phyloP scores from a whole-genome alignment of 2,113 vertebrate genomes.

The Ctenodactylus gundi region DNA sequence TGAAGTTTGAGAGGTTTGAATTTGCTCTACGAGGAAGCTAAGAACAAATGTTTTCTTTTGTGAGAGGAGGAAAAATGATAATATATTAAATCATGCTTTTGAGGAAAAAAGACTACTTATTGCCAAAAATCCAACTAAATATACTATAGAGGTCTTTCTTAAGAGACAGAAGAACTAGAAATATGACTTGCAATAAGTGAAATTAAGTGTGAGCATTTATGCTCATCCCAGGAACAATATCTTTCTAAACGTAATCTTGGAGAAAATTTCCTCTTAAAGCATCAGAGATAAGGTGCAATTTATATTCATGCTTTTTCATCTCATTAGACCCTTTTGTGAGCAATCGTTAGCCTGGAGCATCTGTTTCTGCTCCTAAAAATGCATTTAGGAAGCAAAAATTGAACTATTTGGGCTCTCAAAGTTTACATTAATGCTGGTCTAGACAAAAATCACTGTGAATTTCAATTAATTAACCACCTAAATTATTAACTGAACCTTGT shows the following conservation, averaged over 20 bases:
- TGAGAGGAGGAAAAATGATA: background rate
- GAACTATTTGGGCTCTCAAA: conserved; percentile 1
- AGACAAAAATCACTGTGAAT: conserved; percentile 12
- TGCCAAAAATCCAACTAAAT: conserved; percentile 40
- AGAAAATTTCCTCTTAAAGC: conserved; percentile 47
- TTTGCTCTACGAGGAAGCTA: background rate
- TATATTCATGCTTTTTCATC: conserved; percentile 67
- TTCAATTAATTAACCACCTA: conserved; percentile 39
- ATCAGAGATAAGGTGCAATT: conserved; percentile 52
- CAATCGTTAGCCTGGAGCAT: conserved; percentile 20
- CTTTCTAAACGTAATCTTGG: conserved; percentile 57
- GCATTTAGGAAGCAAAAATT: conserved; percentile 3
- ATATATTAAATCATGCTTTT: background rate
- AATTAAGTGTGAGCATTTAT: conserved; percentile 55
- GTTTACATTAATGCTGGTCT: background rate
- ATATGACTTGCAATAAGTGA: conserved; percentile 32
- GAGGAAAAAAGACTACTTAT: background rate
- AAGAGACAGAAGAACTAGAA: conserved; percentile 12
- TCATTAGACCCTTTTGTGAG: conserved; percentile 55
- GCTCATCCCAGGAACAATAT: conserved; percentile 44
- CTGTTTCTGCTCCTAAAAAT: conserved; percentile 32
- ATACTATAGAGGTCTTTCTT: background rate
- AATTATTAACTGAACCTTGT: background rate
- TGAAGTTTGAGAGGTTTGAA: background rate
- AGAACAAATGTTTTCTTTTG: background rate